Percentiles rank a stretch among this genome's conserved stretches.
Conservation (phyloP, 2,113 vertebrate species). For the Perognathus longimembris region DNA sequence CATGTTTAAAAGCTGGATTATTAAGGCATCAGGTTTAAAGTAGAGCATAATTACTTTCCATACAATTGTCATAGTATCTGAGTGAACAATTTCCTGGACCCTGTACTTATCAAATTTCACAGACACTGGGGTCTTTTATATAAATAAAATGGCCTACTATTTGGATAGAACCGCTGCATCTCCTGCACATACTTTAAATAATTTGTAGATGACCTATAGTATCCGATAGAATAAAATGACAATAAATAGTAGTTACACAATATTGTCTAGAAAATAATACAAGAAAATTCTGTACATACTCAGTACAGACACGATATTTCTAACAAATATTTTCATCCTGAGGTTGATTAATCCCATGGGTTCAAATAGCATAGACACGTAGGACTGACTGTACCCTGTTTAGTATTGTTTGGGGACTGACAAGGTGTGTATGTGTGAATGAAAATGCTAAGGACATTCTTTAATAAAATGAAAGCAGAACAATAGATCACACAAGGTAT, state of each 20-base stretch:
- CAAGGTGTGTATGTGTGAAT: no score
- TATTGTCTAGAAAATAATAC: no score
- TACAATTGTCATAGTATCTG: not conserved
- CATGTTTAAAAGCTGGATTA: not conserved
- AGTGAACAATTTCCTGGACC: not conserved
- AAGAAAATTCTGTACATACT: not conserved
- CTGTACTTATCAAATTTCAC: not conserved
- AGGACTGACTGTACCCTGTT: not conserved
- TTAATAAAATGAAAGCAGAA: not conserved
- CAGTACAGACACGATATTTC: not conserved
- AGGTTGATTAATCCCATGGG: not conserved
- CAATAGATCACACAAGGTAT: not conserved
- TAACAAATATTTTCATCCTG: not conserved
- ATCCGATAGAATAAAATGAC: not conserved
- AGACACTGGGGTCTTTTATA: not conserved
- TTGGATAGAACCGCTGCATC: not conserved
- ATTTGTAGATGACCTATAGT: not conserved
- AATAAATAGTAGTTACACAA: not conserved
- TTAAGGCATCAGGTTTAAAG: not conserved
- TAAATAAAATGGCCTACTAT: not conserved
- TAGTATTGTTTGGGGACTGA: not conserved
- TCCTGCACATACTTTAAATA: not conserved
- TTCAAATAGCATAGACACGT: not conserved
- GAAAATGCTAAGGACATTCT: not conserved
- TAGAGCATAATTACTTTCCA: not conserved